Conservation (phyloP, 2,113 vertebrate genomes). For the Entosphenus tridentatus region DNA sequence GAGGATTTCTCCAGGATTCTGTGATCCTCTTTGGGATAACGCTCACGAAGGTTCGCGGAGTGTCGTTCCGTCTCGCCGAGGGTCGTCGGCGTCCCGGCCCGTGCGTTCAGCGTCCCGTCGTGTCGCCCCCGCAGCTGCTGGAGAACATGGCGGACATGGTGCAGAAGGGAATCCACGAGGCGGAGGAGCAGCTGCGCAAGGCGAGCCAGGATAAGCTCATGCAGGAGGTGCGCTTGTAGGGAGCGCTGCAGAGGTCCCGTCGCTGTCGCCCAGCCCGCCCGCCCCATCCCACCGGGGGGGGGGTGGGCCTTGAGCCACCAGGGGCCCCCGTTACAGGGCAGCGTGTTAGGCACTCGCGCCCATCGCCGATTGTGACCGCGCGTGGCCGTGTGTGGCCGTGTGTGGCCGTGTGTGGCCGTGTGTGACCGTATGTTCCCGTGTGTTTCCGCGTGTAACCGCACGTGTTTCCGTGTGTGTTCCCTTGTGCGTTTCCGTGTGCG, state of each 20-base stretch:
- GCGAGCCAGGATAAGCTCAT: constrained; percentile 64
- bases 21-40: too few species aligned
- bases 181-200: constrained; percentile 59
- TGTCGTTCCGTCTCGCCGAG: too few species aligned
- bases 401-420: background rate
- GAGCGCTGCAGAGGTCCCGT: background rate
- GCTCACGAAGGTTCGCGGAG: too few species aligned
- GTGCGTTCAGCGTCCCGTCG: too few species aligned
- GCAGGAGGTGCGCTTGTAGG: constrained; percentile 42
- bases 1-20: too few species aligned
- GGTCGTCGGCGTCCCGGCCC: too few species aligned
- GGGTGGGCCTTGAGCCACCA: too few species aligned
- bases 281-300: background rate
- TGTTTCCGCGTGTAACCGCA: too few species aligned
- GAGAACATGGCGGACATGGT: constrained; percentile 97
- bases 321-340: background rate
- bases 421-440: too few species aligned
- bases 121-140: constrained; percentile 31
- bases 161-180: constrained; percentile 74
- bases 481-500: too few species aligned
- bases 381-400: background rate
- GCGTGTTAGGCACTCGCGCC: background rate
- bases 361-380: background rate
- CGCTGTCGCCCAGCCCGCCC: background rate
- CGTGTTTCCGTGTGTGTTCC: too few species aligned